These are phyloP conservation scores for Cryptomyrus ogoouensis DNA, from an alignment of 2,113 vertebrate genomes.

Conservation along the genomic window DNA sequence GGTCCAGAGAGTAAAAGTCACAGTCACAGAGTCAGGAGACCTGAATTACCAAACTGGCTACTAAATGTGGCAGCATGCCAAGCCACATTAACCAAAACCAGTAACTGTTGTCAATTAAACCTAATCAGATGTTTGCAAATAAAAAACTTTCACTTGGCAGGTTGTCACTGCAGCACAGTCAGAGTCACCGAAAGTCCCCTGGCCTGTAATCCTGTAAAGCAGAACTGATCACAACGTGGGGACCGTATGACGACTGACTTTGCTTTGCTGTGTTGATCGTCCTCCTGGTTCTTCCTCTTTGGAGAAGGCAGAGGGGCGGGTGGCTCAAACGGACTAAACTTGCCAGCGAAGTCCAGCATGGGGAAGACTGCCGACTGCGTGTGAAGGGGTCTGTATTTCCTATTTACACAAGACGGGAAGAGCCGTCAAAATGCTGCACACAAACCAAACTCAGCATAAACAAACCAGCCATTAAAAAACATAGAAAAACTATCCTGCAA, in stretches of 20 bases:
- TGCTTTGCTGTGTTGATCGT: constrained; percentile 29
- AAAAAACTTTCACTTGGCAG: neutral
- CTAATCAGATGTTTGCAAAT: neutral
- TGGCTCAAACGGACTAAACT: constrained; percentile 71
- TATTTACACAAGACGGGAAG: constrained; percentile 35
- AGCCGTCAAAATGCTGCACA: neutral
- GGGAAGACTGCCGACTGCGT: constrained; percentile 73
- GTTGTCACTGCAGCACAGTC: neutral
- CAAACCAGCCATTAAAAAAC: neutral
- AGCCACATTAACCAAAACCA: neutral
- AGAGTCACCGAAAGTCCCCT: neutral
- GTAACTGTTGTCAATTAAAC: neutral
- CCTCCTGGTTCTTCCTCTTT: constrained; percentile 27
- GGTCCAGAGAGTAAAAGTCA: too few species aligned
- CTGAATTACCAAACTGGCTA: too few species aligned
- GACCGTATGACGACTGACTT: constrained; percentile 40
- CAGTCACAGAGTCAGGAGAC: too few species aligned
- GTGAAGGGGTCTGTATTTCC: constrained; percentile 72
- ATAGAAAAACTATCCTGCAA: neutral
- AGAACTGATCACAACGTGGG: neutral
- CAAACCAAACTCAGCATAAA: neutral
- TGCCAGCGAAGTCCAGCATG: constrained; percentile 59
- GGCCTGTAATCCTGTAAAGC: neutral
- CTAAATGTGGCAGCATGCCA: neutral
- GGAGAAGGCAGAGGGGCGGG: constrained; percentile 36